A percentile compares a stretch with the other conserved stretches of the same genome.
Conservation (phyloP, 2,888 invertebrate genomes). For the Plebejus argus region DNA sequence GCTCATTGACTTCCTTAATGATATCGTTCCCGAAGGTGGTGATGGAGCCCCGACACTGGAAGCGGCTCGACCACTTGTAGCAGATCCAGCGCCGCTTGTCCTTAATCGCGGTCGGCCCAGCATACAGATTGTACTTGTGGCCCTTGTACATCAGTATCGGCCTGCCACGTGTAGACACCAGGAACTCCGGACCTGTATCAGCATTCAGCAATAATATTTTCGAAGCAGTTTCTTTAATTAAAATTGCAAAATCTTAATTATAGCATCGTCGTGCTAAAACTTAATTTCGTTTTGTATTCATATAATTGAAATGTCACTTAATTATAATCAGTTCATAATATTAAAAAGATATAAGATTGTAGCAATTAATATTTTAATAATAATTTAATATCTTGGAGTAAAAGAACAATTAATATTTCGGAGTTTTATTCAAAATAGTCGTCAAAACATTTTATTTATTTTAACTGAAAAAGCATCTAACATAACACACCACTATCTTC, state of each 20-base stretch:
- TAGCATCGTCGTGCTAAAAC: background rate
- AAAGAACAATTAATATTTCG: background rate
- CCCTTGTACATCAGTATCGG: constrained; percentile 39
- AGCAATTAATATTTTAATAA: too few species aligned
- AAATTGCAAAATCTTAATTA: constrained; percentile 33
- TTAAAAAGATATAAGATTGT: too few species aligned
- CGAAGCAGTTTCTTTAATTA: too few species aligned
- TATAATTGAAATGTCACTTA: too few species aligned
- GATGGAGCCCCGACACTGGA: constrained; percentile 45
- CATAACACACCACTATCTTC: background rate
- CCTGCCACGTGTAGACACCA: constrained; percentile 43
- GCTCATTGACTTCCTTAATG: constrained; percentile 37
- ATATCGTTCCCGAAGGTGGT: constrained; percentile 44
- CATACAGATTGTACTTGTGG: constrained; percentile 37
- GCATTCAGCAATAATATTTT: too few species aligned
- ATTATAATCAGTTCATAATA: too few species aligned
- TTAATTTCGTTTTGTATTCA: too few species aligned
- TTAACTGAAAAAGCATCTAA: background rate
- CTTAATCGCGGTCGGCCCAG: background rate
- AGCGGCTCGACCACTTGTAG: constrained; percentile 39
- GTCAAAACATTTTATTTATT: background rate
- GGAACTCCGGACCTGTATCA: constrained; percentile 32
- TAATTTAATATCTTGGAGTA: background rate
- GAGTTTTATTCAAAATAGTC: background rate
- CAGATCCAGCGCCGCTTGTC: constrained; percentile 39